Evolutionary conservation across 2,888 invertebrate species (phyloP), one percentile per base, ranked within the genome.

Genomic region (Deilephila elpenor): DNA sequence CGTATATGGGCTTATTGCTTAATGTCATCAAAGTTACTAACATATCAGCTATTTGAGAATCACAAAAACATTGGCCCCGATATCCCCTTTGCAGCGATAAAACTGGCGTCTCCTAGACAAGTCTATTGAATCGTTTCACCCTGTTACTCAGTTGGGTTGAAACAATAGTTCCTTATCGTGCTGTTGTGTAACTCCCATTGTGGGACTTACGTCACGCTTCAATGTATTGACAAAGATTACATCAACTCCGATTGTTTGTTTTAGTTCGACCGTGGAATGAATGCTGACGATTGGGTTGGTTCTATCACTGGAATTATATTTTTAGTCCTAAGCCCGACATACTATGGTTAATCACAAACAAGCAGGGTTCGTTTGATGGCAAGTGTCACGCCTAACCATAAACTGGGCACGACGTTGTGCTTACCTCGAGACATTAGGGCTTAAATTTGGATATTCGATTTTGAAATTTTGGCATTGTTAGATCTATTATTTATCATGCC

Each of bases 111-210:
- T n/a, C n/a, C 17, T n/a, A 56, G 14, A 44, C 44, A 56, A 56
- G 56, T 56, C 19, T n/a, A 56, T 56, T 56, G 56, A 56, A 56
- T 56, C 56, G 3, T 5, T 56, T 56, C 44, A 44, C 44, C 44
- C 44, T 44, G 6, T 56, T 56, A n/a, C 14, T 53, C 56, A 56
- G 14, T 51, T 8, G 51, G 8, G 6, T 17, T 56, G 17, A 56
- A 56, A 56, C 56, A 56, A 56, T 56, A 56, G 56, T 56, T 56
- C 56, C 61, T 62, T 62, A 62, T 62, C 60, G 17, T 29, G 14
- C 29, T 14, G 19, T 62, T 62, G 61, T 62, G 19, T 62, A 34
- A 34, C 61, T 62, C 61, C 32, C 6, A 19, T 62, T 29, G 34
- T 56, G 56, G 56, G 19, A n/a, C 56, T 56, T 56, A 56, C 61